These are phyloP conservation scores for Orthosia gracilis DNA, from an alignment of 2,888 invertebrate species.

Conservation along the genomic window DNA sequence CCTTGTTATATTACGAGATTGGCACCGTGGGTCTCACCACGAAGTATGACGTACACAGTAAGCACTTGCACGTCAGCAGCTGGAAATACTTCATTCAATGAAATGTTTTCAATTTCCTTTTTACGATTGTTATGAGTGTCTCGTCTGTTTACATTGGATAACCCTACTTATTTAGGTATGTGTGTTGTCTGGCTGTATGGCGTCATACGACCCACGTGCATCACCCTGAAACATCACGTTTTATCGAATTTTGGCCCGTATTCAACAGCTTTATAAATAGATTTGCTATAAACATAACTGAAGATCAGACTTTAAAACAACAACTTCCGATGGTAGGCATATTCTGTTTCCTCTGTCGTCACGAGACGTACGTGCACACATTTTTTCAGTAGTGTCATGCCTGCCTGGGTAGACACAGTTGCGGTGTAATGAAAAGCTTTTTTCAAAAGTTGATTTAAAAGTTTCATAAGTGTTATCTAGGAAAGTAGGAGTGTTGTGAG, in stretches of 20 bases:
- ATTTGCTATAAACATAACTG: slow-evolving; percentile 74
- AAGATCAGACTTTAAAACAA: slow-evolving; percentile 74
- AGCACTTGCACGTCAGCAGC: slow-evolving; percentile 23
- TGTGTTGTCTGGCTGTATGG: slow-evolving; percentile 73
- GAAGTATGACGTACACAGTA: slow-evolving; percentile 29
- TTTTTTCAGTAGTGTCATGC: slow-evolving; percentile 22
- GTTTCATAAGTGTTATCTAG: slow-evolving; percentile 5
- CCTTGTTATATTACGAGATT: slow-evolving; percentile 40
- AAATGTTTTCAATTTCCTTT: slow-evolving; percentile 57
- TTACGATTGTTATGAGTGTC: slow-evolving; percentile 57
- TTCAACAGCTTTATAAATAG: slow-evolving; percentile 76
- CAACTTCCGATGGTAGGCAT: slow-evolving; percentile 75
- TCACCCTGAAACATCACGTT: slow-evolving; percentile 82
- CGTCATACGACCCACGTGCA: slow-evolving; percentile 80
- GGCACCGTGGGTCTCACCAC: slow-evolving; percentile 11
- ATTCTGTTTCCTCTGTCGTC: slow-evolving; percentile 65
- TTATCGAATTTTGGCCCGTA: slow-evolving; percentile 84
- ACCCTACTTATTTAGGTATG: slow-evolving; percentile 75
- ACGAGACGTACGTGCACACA: slow-evolving; percentile 28
- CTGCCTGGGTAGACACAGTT: slow-evolving; percentile 12
- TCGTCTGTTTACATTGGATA: slow-evolving; percentile 69
- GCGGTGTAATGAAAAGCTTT: slow-evolving; percentile 1
- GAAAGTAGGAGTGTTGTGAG: slow-evolving; percentile 38
- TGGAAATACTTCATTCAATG: slow-evolving; percentile 53
- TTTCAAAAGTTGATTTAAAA: neutral